Evolutionary conservation across 1,140 invertebrate genomes (phyloP).

Genomic region (Fopius arisanus): DNA sequence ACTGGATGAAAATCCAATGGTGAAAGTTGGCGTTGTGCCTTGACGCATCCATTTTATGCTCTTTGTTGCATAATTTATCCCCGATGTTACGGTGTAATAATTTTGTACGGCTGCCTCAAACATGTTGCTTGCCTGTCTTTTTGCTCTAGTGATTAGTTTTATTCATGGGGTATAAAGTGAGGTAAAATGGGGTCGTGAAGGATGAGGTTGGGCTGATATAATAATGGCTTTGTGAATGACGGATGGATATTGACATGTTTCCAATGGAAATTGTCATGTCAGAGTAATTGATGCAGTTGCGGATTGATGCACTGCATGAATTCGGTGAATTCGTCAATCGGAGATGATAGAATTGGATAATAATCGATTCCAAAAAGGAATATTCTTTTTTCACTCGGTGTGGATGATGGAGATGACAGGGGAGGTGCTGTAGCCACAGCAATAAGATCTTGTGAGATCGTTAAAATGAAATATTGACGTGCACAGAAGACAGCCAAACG

Average conservation of each 20-base stretch:
- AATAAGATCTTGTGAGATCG: not conserved
- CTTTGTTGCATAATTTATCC: slow-evolving; percentile 9
- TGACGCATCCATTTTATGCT: not conserved
- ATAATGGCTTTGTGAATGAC: too few relatives aligned
- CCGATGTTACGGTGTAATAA: slow-evolving; percentile 6
- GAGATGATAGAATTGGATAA: too few relatives aligned
- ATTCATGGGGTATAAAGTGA: not conserved
- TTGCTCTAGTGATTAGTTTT: slow-evolving; percentile 19
- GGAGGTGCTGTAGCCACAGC: too few relatives aligned
- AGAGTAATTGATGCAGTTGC: too few relatives aligned
- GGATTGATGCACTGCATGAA: too few relatives aligned
- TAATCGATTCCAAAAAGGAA: too few relatives aligned
- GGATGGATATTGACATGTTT: too few relatives aligned
- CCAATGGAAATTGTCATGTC: too few relatives aligned
- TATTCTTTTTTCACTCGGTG: too few relatives aligned
- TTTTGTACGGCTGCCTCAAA: slow-evolving; percentile 24
- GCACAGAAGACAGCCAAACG: too few relatives aligned
- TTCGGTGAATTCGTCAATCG: too few relatives aligned
- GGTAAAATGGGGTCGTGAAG: not conserved
- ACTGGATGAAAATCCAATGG: not conserved
- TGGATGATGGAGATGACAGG: too few relatives aligned
- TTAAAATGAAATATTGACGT: slow-evolving; percentile 2
- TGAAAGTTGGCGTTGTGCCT: slow-evolving; percentile 2
- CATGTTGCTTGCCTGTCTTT: slow-evolving; percentile 13
- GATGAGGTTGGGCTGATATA: not conserved